Percentiles rank a stretch among this genome's conserved stretches.
These are phyloP conservation scores for Philonicus albiceps DNA, from an alignment of 2,888 invertebrate genomes.

Conservation along the genomic window DNA sequence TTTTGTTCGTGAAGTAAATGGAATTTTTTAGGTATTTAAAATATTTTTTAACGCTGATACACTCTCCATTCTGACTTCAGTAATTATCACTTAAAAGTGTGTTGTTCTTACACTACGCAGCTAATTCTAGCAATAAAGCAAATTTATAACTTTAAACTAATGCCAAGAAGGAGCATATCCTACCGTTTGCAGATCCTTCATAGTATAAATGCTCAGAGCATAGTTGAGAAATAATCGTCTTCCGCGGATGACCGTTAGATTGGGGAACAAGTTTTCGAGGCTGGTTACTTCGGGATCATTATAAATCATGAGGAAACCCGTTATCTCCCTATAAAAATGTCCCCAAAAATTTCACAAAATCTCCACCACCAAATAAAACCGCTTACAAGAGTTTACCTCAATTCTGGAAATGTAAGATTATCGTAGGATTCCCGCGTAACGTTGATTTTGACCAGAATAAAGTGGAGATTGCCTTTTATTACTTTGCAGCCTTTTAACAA, in stretches of 20 bases:
- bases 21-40: not conserved
- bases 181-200: conserved; percentile 71
- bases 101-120: not conserved
- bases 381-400: conserved; percentile 60
- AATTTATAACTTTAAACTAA: not conserved
- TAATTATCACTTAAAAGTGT: not conserved
- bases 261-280: conserved; percentile 83
- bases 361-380: conserved; percentile 65
- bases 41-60: not conserved
- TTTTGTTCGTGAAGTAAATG: not conserved
- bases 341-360: conserved; percentile 71
- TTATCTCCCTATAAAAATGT: conserved; percentile 72
- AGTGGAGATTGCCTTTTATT: conserved; percentile 79
- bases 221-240: conserved; percentile 78
- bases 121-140: not conserved
- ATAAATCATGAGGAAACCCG: conserved; percentile 82
- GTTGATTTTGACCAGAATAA: conserved; percentile 71
- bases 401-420: conserved; percentile 71
- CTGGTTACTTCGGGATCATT: conserved; percentile 76
- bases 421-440: conserved; percentile 63
- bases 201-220: conserved; percentile 80
- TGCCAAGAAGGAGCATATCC: conserved; percentile 42
- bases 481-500: conserved; percentile 73
- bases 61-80: not conserved
- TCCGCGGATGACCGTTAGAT: conserved; percentile 87